phyloP scores from a whole-genome alignment of 1,140 invertebrate species.

The Drosophila sp. region DNA sequence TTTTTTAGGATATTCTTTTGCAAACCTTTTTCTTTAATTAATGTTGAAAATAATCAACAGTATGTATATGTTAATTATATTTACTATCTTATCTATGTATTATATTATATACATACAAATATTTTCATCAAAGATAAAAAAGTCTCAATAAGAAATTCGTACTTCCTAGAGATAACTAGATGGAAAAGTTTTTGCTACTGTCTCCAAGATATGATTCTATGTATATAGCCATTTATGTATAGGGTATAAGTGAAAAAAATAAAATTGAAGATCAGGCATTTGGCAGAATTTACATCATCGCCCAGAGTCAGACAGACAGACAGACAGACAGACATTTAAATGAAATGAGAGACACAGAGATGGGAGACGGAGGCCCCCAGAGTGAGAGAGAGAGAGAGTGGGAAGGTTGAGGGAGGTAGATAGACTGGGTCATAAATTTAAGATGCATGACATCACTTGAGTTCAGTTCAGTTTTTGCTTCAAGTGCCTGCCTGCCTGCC shows the following conservation, averaged over 20 bases:
- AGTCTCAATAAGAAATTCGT: too few relatives aligned
- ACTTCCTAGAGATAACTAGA: too few relatives aligned
- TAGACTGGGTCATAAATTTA: constrained; percentile 66
- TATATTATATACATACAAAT: too few relatives aligned
- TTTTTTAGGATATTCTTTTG: too few relatives aligned
- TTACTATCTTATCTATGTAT: too few relatives aligned
- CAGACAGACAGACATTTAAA: background rate
- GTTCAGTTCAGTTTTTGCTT: constrained; percentile 40
- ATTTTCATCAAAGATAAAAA: too few relatives aligned
- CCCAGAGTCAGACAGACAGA: constrained; percentile 12
- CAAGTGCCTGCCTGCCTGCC: constrained; percentile 36
- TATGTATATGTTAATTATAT: too few relatives aligned
- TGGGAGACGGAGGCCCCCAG: background rate
- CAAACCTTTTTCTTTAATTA: too few relatives aligned
- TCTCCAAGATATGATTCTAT: too few relatives aligned
- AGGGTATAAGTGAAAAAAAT: background rate
- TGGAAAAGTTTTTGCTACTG: too few relatives aligned
- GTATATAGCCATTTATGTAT: background rate
- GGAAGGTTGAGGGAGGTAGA: constrained; percentile 9
- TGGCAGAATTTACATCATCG: constrained; percentile 57
- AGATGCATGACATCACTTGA: constrained; percentile 74
- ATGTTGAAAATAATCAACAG: too few relatives aligned
- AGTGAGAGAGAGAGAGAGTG: background rate
- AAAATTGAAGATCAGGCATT: constrained; percentile 23
- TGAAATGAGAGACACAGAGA: background rate